phyloP scores from a whole-genome alignment of 2,797 vertebrate species.

The Cephalopachus bancanus region DNA sequence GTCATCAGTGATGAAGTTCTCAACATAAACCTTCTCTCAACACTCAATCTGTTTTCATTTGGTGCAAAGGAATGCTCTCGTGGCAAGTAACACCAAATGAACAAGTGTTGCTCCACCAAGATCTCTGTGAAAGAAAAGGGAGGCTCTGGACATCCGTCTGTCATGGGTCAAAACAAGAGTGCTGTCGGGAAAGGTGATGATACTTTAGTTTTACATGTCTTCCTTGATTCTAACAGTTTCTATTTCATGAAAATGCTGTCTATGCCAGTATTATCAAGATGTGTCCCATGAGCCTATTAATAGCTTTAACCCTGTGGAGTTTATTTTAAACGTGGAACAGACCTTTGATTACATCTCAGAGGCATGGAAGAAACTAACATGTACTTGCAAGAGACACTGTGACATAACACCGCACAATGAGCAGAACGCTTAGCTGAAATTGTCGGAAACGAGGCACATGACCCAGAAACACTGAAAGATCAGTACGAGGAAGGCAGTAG shows the following conservation, averaged over 20 bases:
- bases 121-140: background rate
- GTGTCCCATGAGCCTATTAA: background rate
- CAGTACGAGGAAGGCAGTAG: constrained; percentile 77
- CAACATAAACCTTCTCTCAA: constrained; percentile 8
- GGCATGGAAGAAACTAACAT: constrained; percentile 31
- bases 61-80: constrained; percentile 37
- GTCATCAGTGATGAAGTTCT: constrained; percentile 8
- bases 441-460: constrained; percentile 75
- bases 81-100: constrained; percentile 54
- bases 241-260: background rate
- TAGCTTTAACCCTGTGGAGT: background rate
- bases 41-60: constrained; percentile 26
- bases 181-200: background rate
- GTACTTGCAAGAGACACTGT: background rate
- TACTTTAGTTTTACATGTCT: background rate
- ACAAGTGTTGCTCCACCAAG: background rate
- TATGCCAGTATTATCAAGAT: background rate
- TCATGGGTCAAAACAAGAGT: background rate
- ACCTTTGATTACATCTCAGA: constrained; percentile 43
- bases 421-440: constrained; percentile 1
- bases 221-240: background rate
- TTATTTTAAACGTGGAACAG: background rate
- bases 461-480: constrained; percentile 54
- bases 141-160: background rate
- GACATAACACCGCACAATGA: background rate